Evolutionary conservation across 1,140 invertebrate species (phyloP).

Genomic region (Megalopta genalis): DNA sequence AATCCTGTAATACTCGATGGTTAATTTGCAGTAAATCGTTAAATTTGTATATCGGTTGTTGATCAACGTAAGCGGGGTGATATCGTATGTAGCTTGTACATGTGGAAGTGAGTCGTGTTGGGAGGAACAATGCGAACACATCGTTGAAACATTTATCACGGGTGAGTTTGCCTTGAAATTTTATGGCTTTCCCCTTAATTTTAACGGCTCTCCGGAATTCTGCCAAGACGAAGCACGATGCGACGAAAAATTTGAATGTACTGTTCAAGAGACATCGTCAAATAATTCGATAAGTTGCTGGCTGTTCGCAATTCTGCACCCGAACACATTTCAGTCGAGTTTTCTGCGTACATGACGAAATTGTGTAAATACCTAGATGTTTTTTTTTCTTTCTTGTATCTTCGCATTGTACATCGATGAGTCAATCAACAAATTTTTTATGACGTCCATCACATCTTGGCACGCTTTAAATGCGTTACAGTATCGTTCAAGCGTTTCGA

Average conservation of each 20-base stretch:
- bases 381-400: constrained; percentile 17
- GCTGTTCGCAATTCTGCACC: constrained; percentile 9
- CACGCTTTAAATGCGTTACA: constrained; percentile 3
- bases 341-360: constrained; percentile 37
- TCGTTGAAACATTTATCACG: constrained; percentile 48
- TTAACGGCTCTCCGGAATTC: constrained; percentile 34
- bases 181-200: constrained; percentile 46
- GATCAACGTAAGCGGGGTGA: not conserved
- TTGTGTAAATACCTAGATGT: constrained; percentile 41
- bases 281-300: constrained; percentile 9
- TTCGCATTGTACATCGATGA: constrained; percentile 27
- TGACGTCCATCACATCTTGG: constrained; percentile 22
- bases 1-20: constrained; percentile 1
- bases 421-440: constrained; percentile 25
- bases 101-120: not conserved
- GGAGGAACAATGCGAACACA: constrained; percentile 50
- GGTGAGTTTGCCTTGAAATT: constrained; percentile 57
- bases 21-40: constrained; percentile 35
- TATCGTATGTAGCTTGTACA: not conserved
- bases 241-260: not conserved
- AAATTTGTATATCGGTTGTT: not conserved
- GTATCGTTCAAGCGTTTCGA: constrained; percentile 17
- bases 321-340: constrained; percentile 19
- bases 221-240: constrained; percentile 11
- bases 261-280: not conserved